Percentiles rank a stretch among this genome's conserved stretches.
Evolutionary conservation across 2,113 vertebrate species (phyloP).

Genomic region (Hemiscyllium ocellatum): DNA sequence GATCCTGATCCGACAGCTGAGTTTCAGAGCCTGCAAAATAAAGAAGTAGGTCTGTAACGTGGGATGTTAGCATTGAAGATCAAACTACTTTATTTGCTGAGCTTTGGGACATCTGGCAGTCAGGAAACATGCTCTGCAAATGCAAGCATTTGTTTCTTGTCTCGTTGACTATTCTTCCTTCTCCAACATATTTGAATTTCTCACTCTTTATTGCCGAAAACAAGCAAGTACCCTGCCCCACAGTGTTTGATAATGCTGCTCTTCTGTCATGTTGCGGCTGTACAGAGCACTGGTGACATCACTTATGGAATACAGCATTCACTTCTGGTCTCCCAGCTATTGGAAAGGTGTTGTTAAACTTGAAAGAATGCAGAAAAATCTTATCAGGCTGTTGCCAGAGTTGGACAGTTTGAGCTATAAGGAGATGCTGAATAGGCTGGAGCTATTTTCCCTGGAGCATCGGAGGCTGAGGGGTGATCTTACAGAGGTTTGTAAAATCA

Average conservation of each 20-base stretch:
- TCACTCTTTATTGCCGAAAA: background rate
- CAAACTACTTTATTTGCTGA: background rate
- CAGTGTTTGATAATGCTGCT: background rate
- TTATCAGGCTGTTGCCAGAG: too few relatives aligned
- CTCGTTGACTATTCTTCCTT: background rate
- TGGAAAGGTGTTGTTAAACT: too few relatives aligned
- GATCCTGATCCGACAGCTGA: background rate
- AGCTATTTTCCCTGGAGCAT: too few relatives aligned
- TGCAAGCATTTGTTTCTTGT: background rate
- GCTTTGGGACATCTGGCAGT: background rate
- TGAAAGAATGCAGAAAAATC: too few relatives aligned
- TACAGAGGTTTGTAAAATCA: too few relatives aligned
- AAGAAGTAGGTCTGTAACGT: background rate
- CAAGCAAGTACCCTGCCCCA: background rate
- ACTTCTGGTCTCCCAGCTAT: too few relatives aligned
- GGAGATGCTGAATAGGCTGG: too few relatives aligned
- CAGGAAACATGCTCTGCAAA: background rate
- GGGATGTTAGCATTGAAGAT: background rate
- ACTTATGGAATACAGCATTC: too few relatives aligned
- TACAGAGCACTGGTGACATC: too few relatives aligned
- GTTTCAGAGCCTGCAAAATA: background rate
- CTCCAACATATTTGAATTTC: background rate
- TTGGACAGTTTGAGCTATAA: too few relatives aligned
- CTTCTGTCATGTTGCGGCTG: too few relatives aligned
- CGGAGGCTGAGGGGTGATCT: too few relatives aligned